Evolutionary conservation across 2,888 invertebrate genomes (phyloP).

Genomic region (Biston stratarius): DNA sequence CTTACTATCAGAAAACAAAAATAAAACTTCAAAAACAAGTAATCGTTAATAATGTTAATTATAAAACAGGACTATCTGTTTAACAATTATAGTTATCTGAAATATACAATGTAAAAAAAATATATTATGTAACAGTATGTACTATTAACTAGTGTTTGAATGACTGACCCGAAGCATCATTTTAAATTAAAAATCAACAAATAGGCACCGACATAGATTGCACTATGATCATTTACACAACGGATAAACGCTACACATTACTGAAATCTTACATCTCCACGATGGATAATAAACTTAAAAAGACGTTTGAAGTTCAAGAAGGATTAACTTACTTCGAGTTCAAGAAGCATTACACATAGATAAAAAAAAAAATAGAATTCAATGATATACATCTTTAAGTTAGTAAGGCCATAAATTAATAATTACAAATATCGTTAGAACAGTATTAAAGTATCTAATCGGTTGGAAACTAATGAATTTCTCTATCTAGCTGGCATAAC

Average conservation of each 20-base stretch:
- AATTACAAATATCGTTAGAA: constrained; percentile 47
- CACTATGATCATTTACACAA: constrained; percentile 45
- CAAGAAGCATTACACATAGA: constrained; percentile 10
- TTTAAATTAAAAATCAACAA: constrained; percentile 41
- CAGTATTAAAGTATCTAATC: constrained; percentile 6
- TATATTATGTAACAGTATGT: constrained; percentile 79
- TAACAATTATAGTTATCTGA: constrained; percentile 84
- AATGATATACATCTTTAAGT: constrained; percentile 50
- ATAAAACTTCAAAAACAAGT: constrained; percentile 71
- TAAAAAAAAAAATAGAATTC: constrained; percentile 10
- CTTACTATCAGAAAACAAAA: constrained; percentile 55
- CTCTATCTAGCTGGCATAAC: constrained; percentile 69
- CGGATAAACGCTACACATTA: constrained; percentile 6
- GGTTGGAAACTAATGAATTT: constrained; percentile 61
- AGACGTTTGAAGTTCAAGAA: constrained; percentile 12
- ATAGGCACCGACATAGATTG: constrained; percentile 24
- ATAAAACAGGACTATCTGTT: constrained; percentile 80
- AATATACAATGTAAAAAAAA: constrained; percentile 83
- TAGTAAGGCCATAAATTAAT: constrained; percentile 76
- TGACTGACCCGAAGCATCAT: constrained; percentile 59
- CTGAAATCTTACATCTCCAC: constrained; percentile 1
- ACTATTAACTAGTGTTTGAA: constrained; percentile 70
- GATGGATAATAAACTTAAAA: not conserved
- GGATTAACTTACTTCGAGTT: not conserved
- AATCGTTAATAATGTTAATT: constrained; percentile 79